phyloP scores from a whole-genome alignment of 2,888 invertebrate genomes.

The Andrena marginata region DNA sequence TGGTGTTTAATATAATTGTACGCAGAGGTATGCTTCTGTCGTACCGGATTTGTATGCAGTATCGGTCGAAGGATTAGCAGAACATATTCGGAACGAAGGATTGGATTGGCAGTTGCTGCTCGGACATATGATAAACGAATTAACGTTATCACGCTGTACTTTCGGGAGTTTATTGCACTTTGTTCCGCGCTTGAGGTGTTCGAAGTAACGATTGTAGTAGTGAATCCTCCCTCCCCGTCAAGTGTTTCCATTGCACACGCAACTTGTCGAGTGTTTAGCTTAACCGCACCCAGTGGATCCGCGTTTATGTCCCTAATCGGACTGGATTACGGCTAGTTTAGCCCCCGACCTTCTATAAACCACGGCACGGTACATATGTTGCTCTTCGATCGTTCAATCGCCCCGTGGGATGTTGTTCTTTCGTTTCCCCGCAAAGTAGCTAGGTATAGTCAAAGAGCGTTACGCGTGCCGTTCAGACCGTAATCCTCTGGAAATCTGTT shows the following conservation, averaged over 20 bases:
- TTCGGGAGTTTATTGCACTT: too few relatives aligned
- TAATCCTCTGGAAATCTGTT: conserved; percentile 29
- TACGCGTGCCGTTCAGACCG: conserved; percentile 34
- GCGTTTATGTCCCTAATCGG: conserved; percentile 72
- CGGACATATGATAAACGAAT: too few relatives aligned
- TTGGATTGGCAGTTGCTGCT: too few relatives aligned
- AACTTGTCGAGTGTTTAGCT: conserved; percentile 81
- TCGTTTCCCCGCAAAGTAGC: neutral
- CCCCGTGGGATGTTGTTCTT: conserved; percentile 43
- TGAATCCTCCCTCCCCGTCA: neutral
- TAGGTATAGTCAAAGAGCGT: neutral
- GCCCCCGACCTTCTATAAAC: conserved; percentile 36
- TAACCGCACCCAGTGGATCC: conserved; percentile 61
- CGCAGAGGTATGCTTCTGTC: too few relatives aligned
- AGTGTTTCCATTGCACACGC: conserved; percentile 79
- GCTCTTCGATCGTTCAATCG: conserved; percentile 47
- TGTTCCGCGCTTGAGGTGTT: too few relatives aligned
- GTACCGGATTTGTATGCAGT: too few relatives aligned
- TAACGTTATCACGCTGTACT: too few relatives aligned
- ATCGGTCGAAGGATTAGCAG: too few relatives aligned
- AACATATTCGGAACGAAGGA: too few relatives aligned
- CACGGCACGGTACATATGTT: conserved; percentile 68
- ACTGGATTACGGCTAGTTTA: conserved; percentile 56
- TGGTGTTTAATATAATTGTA: neutral
- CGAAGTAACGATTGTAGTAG: neutral